Base-by-base conservation (phyloP, 2,888 invertebrate genomes). In the Apamea crenata region DNA sequence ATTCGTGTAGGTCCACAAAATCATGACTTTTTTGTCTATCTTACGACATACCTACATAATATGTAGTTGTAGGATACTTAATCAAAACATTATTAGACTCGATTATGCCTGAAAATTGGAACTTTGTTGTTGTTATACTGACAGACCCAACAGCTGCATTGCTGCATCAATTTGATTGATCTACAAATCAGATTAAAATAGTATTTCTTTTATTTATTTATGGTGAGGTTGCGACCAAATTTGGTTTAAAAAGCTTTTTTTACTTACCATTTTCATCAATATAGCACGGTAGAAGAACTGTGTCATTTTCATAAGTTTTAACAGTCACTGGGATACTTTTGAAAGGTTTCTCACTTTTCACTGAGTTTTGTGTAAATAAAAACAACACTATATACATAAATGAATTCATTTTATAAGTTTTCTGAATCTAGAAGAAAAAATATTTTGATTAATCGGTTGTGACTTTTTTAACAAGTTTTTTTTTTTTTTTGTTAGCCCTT, bases 261-360 rank as follows among this genome's bases (percentile, higher is more conserved):
- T 78, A 68, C 50, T 97, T 97, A 98, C 98, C 97, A 77, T 91
- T 85, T 5, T 95, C 98, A 89, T 98, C 98, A 85, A 98, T 96
- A 93, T 98, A 98, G 93, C 99, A 99, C 0, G 99, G 99, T 82
- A 99, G 94, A 44, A 98, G 92, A 0, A 98, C 98, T 0, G 98
- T 98, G 86, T 98, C 98, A 90, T 98, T 98, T 93, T 98, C 98
- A 85, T 97, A 97, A 7, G 98, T 98, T 94, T 98, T 98, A 68
- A 98, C 98, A 6, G 98, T 98, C 8, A 98, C 98, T 0, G 98
- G 98, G 1, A 98, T 97, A 95, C 98, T 98, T 93, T 97, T 97
- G 91, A 98, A 98, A 68, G 97, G 91, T 76, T 94, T 96, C 67
- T 95, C 94, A 94, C 96, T 91, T 81, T 90, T 88, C 76, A 92